Conservation (phyloP, 2,797 vertebrate genomes). For the Anguilla marmorata region DNA sequence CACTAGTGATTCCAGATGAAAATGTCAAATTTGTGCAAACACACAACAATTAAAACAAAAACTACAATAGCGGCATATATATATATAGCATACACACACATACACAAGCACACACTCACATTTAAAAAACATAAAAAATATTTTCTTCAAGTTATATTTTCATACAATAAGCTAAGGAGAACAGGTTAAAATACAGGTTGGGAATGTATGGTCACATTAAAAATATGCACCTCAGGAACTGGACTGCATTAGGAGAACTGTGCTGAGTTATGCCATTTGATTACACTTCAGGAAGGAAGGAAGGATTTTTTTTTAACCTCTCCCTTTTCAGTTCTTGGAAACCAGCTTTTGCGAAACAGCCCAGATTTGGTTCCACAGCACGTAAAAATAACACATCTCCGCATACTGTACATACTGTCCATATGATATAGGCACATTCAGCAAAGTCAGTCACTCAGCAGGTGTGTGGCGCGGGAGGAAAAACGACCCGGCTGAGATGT, state of each 20-base stretch:
- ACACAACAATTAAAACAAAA: background rate
- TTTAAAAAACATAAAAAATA: background rate
- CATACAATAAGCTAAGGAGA: background rate
- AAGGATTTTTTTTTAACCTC: background rate
- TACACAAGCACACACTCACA: slow-evolving; percentile 6
- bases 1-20: background rate
- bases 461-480: background rate
- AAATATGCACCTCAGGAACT: slow-evolving; percentile 19
- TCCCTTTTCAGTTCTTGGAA: slow-evolving; percentile 11
- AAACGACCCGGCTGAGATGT: background rate
- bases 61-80: background rate
- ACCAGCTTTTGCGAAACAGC: background rate
- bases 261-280: background rate
- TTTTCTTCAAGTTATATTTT: background rate
- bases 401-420: background rate
- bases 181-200: background rate
- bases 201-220: background rate
- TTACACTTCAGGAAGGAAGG: slow-evolving; percentile 12
- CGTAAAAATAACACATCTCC: background rate
- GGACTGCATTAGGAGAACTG: slow-evolving; percentile 19
- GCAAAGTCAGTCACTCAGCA: slow-evolving; percentile 22
- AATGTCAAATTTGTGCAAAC: background rate
- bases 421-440: background rate
- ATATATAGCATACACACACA: background rate
- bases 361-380: background rate